Base-by-base conservation (phyloP, 2,888 invertebrate genomes). In the Dynastes maya region DNA sequence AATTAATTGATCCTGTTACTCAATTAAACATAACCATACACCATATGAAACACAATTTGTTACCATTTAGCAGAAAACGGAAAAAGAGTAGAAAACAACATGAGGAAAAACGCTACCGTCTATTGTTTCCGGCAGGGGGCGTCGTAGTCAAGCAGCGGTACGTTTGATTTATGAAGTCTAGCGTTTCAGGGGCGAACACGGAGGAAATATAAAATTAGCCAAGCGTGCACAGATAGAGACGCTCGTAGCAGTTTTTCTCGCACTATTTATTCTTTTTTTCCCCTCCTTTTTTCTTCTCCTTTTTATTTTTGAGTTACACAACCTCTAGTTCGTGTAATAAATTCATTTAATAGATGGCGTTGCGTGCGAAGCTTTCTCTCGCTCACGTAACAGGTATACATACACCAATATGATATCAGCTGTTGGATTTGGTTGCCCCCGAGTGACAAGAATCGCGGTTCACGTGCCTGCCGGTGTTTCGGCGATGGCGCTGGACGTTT, bases 191-290 rank as follows among this genome's bases (percentile, higher is more conserved):
- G 45, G 45, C n/a, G 37, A 40, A 49, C 11, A 37, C 37, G 16
- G 65, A 5, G 65, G 45, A 49, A 67, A 49, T 67, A 67, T 67
- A 67, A 67, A 67, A 67, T 67, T 67, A 67, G 65, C 40, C 65
- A 67, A 45, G 40, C 65, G 65, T 67, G 65, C 22, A 67, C 65
- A 67, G 65, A 67, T 67, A 67, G 8, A 45, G 8, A 45, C 45
- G 45, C 5, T 16, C 22, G 22, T 58, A 22, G 55, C 55, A 58
- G 8, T 58, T 58, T 58, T 58, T 58, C 55, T 58, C 22, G 55
- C 55, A 58, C 55, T 58, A 58, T 58, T 58, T 58, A 22, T 22
- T 22, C 22, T 22, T 16, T 22, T 9, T 58, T 58, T 58, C 8
- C 55, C 22, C 22, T 0, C 55, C 55, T 58, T 58, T 22, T 8